Evolutionary conservation across 2,113 vertebrate species (phyloP), one percentile per base, ranked within the genome.

Genomic region (Larimichthys crocea): DNA sequence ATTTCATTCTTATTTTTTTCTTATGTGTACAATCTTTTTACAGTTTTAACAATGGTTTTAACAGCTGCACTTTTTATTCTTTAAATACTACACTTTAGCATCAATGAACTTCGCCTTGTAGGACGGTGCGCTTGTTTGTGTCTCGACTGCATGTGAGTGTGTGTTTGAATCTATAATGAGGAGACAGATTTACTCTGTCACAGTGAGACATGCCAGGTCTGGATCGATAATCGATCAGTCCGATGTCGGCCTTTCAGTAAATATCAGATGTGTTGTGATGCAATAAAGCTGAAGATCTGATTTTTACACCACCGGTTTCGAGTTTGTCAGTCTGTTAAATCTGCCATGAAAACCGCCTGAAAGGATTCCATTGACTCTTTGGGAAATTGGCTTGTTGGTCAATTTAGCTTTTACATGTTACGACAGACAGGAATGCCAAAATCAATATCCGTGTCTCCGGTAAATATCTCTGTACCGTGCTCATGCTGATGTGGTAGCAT

Each of bases 401-500:
- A 86, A 79, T 89, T 87, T 85, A 87, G 79, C 79, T 75, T 85
- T 81, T 83, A 83, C 79, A 81, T 84, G 89, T 87, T 71, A 63
- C 3, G n/a, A 78, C 53, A 48, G 42, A 63, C 67, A 35, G 61
- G 50, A 85, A 66, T n/a, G n/a, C 10, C 56, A 49, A 71, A 86
- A 86, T 91, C 83, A 82, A 82, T 87, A 76, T 16, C 1, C 0
- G 40, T 64, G 76, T 88, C n/a, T 70, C 46, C 69, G 65, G 72
- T 78, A 55, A 57, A 74, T 52, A 50, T 80, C 73, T 84, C 42
- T 44, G 44, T 76, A 62, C 62, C 64, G 57, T 57, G 68, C 48
- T 55, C 77, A 24, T 26, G 77, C 68, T 79, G 63, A 67, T 49
- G 77, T 49, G 35, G 22, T 10, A 20, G 35, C 24, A 14, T 16